Evolutionary conservation across 2,888 invertebrate species (phyloP).

Genomic region (Liopterus haemorrhoidalis): DNA sequence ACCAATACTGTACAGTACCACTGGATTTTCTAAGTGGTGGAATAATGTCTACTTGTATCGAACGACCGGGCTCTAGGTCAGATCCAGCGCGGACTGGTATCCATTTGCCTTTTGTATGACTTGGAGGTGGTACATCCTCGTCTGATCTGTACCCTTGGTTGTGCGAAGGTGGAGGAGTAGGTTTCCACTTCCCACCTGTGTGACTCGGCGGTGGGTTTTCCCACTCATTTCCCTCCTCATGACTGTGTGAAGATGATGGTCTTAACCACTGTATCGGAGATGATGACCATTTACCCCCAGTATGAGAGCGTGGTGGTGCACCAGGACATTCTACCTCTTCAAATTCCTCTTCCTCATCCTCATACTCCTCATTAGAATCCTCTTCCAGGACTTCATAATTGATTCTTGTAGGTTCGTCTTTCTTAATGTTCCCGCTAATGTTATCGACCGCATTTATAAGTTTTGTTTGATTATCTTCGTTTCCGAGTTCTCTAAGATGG

Average conservation of each 20-base stretch:
- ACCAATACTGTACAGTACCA: conserved; percentile 64
- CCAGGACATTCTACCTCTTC: conserved; percentile 44
- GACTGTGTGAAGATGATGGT: conserved; percentile 25
- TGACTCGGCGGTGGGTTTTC: conserved; percentile 51
- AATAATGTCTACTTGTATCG: conserved; percentile 28
- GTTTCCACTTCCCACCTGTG: conserved; percentile 63
- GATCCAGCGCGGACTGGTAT: conserved; percentile 52
- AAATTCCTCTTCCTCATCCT: conserved; percentile 48
- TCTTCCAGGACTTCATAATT: conserved; percentile 48
- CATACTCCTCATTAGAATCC: conserved; percentile 49
- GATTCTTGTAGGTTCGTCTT: conserved; percentile 47
- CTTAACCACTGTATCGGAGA: conserved; percentile 42
- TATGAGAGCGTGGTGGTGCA: conserved; percentile 52
- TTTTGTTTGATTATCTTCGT: conserved; percentile 56
- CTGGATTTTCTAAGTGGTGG: conserved; percentile 42
- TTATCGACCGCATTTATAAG: conserved; percentile 61
- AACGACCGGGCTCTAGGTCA: conserved; percentile 12
- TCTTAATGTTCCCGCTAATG: conserved; percentile 53
- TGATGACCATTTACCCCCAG: conserved; percentile 65
- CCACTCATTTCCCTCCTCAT: conserved; percentile 47
- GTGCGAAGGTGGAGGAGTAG: conserved; percentile 35
- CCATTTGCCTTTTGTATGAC: conserved; percentile 77
- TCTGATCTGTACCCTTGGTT: conserved; percentile 33
- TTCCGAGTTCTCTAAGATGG: conserved; percentile 51
- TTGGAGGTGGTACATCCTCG: conserved; percentile 58